Conservation (phyloP, 2,113 vertebrate species). For the Tor tambroides region DNA sequence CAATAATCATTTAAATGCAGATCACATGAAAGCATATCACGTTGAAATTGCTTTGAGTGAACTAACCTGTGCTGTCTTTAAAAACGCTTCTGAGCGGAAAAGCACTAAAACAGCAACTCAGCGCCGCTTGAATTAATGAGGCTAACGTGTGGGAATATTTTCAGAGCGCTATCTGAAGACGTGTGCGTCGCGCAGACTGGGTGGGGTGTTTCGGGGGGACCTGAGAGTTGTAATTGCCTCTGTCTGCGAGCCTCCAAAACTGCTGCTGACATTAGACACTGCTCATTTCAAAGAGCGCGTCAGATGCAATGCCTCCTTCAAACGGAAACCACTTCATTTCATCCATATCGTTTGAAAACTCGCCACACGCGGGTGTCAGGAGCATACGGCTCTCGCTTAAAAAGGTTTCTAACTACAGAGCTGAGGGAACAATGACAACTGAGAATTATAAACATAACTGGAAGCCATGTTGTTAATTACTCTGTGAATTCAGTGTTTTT, state of each 20-base stretch:
- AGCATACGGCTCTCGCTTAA: neutral
- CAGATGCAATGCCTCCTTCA: constrained; percentile 41
- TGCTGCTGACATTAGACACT: constrained; percentile 36
- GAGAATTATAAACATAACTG: neutral
- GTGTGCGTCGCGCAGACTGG: neutral
- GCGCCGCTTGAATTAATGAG: neutral
- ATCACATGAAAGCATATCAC: neutral
- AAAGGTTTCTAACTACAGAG: constrained; percentile 9
- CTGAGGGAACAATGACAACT: neutral
- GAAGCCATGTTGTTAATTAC: neutral
- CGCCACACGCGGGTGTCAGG: constrained; percentile 11
- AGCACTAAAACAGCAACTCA: constrained; percentile 13
- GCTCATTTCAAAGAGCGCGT: constrained; percentile 29
- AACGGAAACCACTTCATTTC: constrained; percentile 41
- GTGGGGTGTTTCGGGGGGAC: constrained; percentile 19
- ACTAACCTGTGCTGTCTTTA: constrained; percentile 38
- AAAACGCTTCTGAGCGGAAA: neutral
- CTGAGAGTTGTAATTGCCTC: constrained; percentile 31
- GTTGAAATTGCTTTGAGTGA: constrained; percentile 20
- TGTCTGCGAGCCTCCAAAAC: constrained; percentile 23
- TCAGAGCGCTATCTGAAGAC: neutral
- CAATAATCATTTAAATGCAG: constrained; percentile 17
- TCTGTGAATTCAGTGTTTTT: neutral
- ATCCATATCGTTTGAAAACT: constrained; percentile 36
- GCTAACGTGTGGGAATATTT: constrained; percentile 16